Evolutionary conservation across 2,797 vertebrate species (phyloP), one percentile per base, ranked within the genome.

Genomic region (Cyprinella venusta): DNA sequence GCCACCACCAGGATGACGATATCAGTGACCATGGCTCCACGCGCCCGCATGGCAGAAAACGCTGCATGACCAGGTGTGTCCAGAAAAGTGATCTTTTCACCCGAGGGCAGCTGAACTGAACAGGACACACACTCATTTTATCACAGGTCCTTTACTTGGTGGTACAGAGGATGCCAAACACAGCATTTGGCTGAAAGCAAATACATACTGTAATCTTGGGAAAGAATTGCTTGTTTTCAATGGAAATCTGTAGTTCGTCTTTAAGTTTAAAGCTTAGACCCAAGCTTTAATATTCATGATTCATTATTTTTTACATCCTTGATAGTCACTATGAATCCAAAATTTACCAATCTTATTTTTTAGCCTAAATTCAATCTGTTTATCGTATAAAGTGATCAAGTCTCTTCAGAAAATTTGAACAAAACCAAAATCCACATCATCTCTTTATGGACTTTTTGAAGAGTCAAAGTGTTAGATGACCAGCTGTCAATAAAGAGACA

Each of bases 61-160:
- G 97, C 98, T 2, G 97, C 97, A 4, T 99, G 98, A 30, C 98
- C 98, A 0, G 98, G 98, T 2, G 98, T 99, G 92, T 99, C 98
- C 52, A 99, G 94, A 88, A 99, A 98, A 36, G 98, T 99, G 87
- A 99, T 96, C 89, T 90, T 95, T 80, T 99, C 97, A 10, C 97
- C 97, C 67, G 97, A 95, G 12, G 96, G 94, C 85, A 99, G 92
- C 89, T 94, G 89, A 30, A 95, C 95, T 95, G 90, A 19, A 84
- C 18, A 50, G 4, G 63, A 67, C 50, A 24, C 30, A 33, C 65
- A 75, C 38, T 16, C 1, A 10, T 15, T 45, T 48, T 2, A 30
- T 48, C 61, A 36, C 6, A 65, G 78, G 30, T 3, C 7, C 10
- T 36, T 75, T 56, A 13, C 48, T 54, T 54, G 9, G 69, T 6